A percentile compares a stretch with the other conserved stretches of the same genome.
Conservation (phyloP, 2,888 invertebrate species). For the Trachelus stipa region DNA sequence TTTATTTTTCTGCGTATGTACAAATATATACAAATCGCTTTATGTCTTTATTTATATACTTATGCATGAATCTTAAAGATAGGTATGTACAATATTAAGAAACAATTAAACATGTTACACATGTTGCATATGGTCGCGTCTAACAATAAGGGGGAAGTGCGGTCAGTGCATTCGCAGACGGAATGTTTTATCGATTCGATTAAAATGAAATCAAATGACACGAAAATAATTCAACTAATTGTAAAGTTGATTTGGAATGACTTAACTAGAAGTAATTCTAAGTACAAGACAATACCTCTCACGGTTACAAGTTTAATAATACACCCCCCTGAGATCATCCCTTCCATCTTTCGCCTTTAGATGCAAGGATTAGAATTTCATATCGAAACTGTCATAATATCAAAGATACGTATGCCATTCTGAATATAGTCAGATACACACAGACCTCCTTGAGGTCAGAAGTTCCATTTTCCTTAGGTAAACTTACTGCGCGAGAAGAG, state of each 20-base stretch:
- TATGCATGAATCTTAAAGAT: background rate
- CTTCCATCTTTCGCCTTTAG: background rate
- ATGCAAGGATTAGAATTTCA: background rate
- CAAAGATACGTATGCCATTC: too few relatives aligned
- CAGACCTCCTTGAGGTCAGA: background rate
- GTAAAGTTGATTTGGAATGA: too few relatives aligned
- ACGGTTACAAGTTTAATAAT: background rate
- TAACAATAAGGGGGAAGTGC: background rate
- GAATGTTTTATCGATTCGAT: background rate
- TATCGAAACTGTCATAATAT: background rate
- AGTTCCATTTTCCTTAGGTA: too few relatives aligned
- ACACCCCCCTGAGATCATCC: background rate
- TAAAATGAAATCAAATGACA: background rate
- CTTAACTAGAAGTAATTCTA: background rate
- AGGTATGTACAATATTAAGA: background rate
- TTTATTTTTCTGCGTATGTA: constrained; percentile 31
- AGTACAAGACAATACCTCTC: background rate
- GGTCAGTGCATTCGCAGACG: background rate
- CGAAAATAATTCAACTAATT: background rate
- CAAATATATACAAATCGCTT: constrained; percentile 34
- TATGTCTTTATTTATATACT: background rate
- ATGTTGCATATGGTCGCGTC: too few relatives aligned
- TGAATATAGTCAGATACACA: too few relatives aligned
- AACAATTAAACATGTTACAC: background rate
- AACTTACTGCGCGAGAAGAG: too few relatives aligned